phyloP scores from a whole-genome alignment of 2,113 vertebrate species.

The Mesembrinibis cayennensis region DNA sequence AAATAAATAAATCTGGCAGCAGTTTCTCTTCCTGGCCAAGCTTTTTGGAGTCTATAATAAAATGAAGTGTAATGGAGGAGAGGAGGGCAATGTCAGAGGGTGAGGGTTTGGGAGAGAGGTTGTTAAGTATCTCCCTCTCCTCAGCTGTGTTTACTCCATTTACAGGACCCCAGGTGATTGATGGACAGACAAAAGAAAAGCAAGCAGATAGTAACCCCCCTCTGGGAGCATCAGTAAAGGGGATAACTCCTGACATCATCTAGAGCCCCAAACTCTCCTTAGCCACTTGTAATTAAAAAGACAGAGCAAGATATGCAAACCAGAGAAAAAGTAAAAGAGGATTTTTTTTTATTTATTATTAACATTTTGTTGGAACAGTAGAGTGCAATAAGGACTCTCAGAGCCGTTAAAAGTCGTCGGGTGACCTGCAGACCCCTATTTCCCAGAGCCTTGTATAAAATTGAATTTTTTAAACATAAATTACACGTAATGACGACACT shows the following conservation, averaged over 20 bases:
- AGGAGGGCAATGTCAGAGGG: constrained; percentile 44
- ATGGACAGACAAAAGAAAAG: constrained; percentile 31
- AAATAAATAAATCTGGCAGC: constrained; percentile 17
- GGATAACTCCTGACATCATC: constrained; percentile 38
- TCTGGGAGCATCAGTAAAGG: constrained; percentile 20
- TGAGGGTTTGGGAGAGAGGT: constrained; percentile 54
- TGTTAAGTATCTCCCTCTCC: constrained; percentile 56
- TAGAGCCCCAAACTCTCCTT: constrained; percentile 3
- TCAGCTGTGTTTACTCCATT: constrained; percentile 34
- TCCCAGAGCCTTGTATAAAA: constrained; percentile 95
- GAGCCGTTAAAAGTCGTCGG: constrained; percentile 91
- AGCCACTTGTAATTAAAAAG: constrained; percentile 53
- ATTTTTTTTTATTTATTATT: constrained; percentile 75
- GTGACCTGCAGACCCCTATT: constrained; percentile 96
- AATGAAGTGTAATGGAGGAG: constrained; percentile 46
- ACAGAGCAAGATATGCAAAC: constrained; percentile 55
- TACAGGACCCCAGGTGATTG: constrained; percentile 49
- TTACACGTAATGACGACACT: constrained; percentile 99
- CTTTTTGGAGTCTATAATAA: constrained; percentile 60
- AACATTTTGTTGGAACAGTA: constrained; percentile 76
- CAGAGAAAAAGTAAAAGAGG: constrained; percentile 50
- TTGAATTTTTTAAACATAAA: constrained; percentile 99
- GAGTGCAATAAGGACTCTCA: constrained; percentile 77
- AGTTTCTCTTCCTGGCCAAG: constrained; percentile 25
- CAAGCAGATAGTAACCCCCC: constrained; percentile 58